These are phyloP conservation scores for Pandemis corylana DNA, from an alignment of 2,888 invertebrate species.

Conservation along the genomic window DNA sequence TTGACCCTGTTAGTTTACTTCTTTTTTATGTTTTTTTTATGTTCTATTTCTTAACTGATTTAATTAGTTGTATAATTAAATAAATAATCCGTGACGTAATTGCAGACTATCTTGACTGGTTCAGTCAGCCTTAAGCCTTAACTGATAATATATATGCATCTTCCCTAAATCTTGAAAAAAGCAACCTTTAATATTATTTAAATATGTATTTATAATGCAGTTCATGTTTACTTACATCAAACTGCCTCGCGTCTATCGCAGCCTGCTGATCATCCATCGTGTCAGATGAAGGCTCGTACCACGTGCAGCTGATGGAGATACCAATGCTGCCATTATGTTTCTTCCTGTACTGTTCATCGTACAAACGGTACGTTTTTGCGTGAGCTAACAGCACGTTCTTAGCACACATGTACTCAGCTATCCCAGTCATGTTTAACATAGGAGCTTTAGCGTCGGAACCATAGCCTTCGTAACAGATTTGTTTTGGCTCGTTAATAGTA, in stretches of 20 bases:
- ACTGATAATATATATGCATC: neutral
- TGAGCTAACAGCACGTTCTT: conserved; percentile 85
- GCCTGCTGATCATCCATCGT: conserved; percentile 77
- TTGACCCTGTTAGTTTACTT: too few relatives aligned
- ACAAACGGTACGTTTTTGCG: conserved; percentile 73
- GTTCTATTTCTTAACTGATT: neutral
- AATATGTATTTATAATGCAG: too few relatives aligned
- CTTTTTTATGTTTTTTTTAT: too few relatives aligned
- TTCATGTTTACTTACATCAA: conserved; percentile 74
- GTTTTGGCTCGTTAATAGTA: conserved; percentile 85
- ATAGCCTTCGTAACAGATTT: conserved; percentile 69
- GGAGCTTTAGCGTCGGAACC: conserved; percentile 65
- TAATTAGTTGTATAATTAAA: too few relatives aligned
- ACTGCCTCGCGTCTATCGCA: conserved; percentile 79
- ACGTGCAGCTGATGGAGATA: conserved; percentile 68
- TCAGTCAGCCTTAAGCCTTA: neutral
- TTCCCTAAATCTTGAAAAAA: neutral
- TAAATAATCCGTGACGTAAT: too few relatives aligned
- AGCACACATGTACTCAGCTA: conserved; percentile 82
- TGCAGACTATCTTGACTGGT: too few relatives aligned
- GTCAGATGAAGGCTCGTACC: conserved; percentile 81
- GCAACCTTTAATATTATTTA: neutral
- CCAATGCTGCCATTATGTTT: conserved; percentile 62
- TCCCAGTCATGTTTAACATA: conserved; percentile 65
- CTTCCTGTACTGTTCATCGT: conserved; percentile 60